Evolutionary conservation across 2,888 invertebrate species (phyloP).

Genomic region (Cynaeus angustus): DNA sequence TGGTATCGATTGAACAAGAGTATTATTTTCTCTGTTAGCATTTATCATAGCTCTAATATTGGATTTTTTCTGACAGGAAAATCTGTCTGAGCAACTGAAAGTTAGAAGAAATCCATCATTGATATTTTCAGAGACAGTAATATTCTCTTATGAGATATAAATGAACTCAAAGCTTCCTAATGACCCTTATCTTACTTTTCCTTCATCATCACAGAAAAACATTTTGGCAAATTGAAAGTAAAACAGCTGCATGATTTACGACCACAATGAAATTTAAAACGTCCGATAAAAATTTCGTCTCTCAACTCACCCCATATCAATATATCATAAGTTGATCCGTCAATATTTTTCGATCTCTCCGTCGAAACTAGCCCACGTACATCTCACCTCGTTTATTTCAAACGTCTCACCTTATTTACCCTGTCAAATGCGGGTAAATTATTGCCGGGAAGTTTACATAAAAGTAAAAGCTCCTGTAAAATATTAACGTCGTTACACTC

Average conservation of each 20-base stretch:
- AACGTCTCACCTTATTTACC: slow-evolving; percentile 37
- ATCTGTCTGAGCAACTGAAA: too few relatives aligned
- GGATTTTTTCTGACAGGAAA: too few relatives aligned
- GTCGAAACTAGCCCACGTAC: slow-evolving; percentile 28
- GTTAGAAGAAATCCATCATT: too few relatives aligned
- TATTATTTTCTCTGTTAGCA: too few relatives aligned
- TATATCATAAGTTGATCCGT: slow-evolving; percentile 25
- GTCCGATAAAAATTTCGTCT: slow-evolving; percentile 2
- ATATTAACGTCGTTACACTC: slow-evolving; percentile 37
- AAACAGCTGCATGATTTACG: slow-evolving; percentile 15
- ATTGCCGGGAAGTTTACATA: slow-evolving; percentile 30
- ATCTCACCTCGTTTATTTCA: slow-evolving; percentile 35
- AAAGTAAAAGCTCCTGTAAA: slow-evolving; percentile 37
- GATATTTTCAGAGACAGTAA: too few relatives aligned
- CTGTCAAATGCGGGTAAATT: slow-evolving; percentile 25
- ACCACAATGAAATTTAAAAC: slow-evolving; percentile 13
- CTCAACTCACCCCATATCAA: slow-evolving; percentile 4
- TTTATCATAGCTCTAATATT: too few relatives aligned
- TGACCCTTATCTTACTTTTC: too few relatives aligned
- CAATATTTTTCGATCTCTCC: slow-evolving; percentile 27
- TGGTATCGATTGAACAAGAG: too few relatives aligned
- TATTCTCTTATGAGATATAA: too few relatives aligned
- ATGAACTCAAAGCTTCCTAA: too few relatives aligned
- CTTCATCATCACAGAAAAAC: not conserved
- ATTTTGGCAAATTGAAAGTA: not conserved